Evolutionary conservation across 2,113 vertebrate species (phyloP).

Genomic region (Maccullochella peelii): DNA sequence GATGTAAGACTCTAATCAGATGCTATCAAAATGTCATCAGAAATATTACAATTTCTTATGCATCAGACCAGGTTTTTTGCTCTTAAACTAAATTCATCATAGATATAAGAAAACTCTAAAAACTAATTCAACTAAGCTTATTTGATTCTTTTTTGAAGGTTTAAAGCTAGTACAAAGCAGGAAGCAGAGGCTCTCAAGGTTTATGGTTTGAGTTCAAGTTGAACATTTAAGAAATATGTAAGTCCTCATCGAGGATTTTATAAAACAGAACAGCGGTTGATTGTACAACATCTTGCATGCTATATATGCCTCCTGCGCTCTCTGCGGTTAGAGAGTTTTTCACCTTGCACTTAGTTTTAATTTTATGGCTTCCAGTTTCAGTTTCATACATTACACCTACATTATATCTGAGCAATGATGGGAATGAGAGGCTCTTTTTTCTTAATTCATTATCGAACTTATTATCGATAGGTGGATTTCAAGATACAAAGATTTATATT

Average conservation of each 20-base stretch:
- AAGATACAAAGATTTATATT: neutral
- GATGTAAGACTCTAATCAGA: neutral
- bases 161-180: neutral
- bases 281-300: neutral
- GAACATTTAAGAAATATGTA: neutral
- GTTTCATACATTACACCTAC: neutral
- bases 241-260: neutral
- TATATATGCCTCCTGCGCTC: neutral
- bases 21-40: neutral
- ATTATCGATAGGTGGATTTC: neutral
- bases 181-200: neutral
- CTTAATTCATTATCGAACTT: neutral
- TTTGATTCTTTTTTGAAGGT: neutral
- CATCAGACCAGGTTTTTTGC: neutral
- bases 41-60: neutral
- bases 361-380: neutral
- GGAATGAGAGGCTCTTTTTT: neutral
- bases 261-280: neutral
- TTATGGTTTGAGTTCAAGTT: neutral
- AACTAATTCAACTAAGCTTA: neutral
- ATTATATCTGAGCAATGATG: neutral
- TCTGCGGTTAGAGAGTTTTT: conserved; percentile 3
- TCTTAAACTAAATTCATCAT: neutral
- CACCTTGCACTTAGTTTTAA: neutral
- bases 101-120: neutral